phyloP scores from a whole-genome alignment of 2,797 vertebrate genomes.

The Allobates femoralis region DNA sequence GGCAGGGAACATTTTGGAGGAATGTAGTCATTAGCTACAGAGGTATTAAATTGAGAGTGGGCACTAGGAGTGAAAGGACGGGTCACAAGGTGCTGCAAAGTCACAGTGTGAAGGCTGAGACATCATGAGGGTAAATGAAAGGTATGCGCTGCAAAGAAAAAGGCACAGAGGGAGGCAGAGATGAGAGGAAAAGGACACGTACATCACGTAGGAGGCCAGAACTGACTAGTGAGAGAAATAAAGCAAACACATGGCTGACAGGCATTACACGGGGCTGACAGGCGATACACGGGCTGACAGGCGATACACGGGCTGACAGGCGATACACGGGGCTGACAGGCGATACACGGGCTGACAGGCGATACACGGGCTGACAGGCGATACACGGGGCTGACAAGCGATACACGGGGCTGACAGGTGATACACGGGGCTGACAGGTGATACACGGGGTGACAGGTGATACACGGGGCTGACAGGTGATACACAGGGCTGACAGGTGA shows the following conservation, averaged over 20 bases:
- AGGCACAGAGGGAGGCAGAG: not conserved
- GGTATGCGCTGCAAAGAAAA: not conserved
- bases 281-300: no score
- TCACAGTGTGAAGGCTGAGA: not conserved
- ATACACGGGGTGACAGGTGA: no score
- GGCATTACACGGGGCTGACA: no score
- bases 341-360: no score
- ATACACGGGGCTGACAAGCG: no score
- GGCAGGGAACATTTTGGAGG: not conserved
- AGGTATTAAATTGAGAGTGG: not conserved
- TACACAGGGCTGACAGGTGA: no score
- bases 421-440: no score
- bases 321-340: no score
- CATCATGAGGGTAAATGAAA: not conserved
- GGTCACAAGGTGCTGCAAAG: constrained; percentile 1
- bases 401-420: no score
- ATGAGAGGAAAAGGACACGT: not conserved
- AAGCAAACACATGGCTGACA: not conserved
- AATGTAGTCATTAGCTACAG: not conserved
- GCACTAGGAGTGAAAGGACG: not conserved
- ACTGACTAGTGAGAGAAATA: not conserved
- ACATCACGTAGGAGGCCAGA: not conserved
- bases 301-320: no score
- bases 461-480: no score
- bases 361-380: no score